Evolutionary conservation across 1,140 invertebrate species (phyloP).

Genomic region (Nilaparvata lugens): DNA sequence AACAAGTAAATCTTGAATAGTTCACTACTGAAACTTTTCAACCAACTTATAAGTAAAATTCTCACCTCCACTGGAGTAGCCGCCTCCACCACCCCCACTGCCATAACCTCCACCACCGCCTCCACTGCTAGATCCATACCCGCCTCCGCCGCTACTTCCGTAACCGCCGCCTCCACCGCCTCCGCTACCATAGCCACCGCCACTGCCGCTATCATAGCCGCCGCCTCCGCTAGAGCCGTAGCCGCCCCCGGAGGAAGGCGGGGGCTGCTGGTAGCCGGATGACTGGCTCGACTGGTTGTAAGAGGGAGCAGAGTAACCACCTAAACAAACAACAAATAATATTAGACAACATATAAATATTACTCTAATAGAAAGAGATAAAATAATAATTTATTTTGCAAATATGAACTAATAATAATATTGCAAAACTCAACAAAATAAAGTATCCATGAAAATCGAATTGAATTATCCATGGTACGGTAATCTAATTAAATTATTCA

Average conservation of each 20-base stretch:
- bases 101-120: neutral
- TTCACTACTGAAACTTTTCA: too few species aligned
- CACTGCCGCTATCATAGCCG: neutral
- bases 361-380: too few species aligned
- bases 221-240: neutral
- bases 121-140: neutral
- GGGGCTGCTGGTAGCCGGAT: neutral
- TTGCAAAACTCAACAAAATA: too few species aligned
- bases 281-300: neutral
- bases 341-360: too few species aligned
- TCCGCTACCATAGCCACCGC: neutral
- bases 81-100: neutral
- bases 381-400: too few species aligned
- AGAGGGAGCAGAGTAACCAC: neutral
- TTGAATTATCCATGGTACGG: too few species aligned
- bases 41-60: too few species aligned
- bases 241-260: neutral
- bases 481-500: too few species aligned
- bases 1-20: too few species aligned
- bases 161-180: neutral
- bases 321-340: neutral
- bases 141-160: neutral
- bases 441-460: too few species aligned
- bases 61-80: neutral
- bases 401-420: too few species aligned